Evolutionary conservation across 2,888 invertebrate genomes (phyloP), one percentile per base, ranked within the genome.

Genomic region (Macaria notata): DNA sequence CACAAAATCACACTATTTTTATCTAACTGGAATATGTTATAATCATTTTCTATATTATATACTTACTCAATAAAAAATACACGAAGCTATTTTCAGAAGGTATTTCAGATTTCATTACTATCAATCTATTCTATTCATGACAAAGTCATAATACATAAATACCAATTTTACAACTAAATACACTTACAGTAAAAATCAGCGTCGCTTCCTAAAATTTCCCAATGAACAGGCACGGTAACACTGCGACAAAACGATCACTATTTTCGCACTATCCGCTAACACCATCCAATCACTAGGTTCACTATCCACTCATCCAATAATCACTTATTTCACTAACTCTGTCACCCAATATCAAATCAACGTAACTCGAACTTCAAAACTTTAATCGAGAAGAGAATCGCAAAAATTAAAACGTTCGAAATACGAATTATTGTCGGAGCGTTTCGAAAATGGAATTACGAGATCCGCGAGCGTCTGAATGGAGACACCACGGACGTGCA

Each of bases 401-500:
- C 9, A 33, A 9, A 42, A 42, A 46, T 43, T 30, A 53, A 43
- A 44, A 38, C 45, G 38, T 50, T 51, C 48, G 19, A 44, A 48
- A 51, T 51, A 43, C 41, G 33, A 59, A 49, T 54, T 29, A 52
- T 47, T 31, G 38, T 47, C 42, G 36, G 19, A 39, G 36, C 54
- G 30, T 48, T 48, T 38, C 43, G 43, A 47, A 49, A 53, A 53
- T 58, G 33, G 31, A 41, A 59, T 51, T 59, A 55, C 59, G 59
- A 55, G 48, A 58, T 41, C 57, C 62, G 64, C 53, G 59, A 51
- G 53, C 53, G 62, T 55, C 19, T 49, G 54, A 55, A 31, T 9
- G 44, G 49, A 31, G 54, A 46, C 36, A 38, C 59, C 59, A 59
- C 60, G 41, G 49, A 68, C 79, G 71, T 69, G 71, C 70, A 70